Evolutionary conservation across 1,140 invertebrate genomes (phyloP).

Genomic region (Pogonognathellus flavescens): DNA sequence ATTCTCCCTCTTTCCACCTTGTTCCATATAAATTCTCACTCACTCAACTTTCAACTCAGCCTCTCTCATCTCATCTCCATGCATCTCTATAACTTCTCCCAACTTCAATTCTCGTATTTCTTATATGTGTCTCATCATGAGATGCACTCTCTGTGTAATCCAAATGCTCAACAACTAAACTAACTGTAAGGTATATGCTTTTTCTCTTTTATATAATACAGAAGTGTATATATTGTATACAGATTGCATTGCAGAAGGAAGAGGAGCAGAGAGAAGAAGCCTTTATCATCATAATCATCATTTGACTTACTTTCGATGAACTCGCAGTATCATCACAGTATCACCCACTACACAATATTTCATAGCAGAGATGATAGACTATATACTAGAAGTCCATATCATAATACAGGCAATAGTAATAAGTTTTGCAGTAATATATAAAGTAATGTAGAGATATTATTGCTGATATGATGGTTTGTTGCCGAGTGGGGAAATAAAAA

Average conservation of each 20-base stretch:
- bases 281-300: no score
- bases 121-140: not conserved
- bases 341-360: no score
- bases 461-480: no score
- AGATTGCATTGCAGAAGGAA: not conserved
- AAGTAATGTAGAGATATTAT: no score
- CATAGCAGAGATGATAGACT: no score
- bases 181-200: not conserved
- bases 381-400: no score
- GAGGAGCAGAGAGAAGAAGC: no score
- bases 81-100: not conserved
- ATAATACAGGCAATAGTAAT: no score
- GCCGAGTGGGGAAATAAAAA: no score
- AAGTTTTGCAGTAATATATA: no score
- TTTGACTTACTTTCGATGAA: no score
- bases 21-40: not conserved
- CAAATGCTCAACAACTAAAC: not conserved
- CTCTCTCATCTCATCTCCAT: not conserved
- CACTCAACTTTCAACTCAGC: conserved; percentile 11
- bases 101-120: conserved; percentile 8
- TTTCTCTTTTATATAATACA: not conserved
- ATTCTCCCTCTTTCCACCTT: not conserved
- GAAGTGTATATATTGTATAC: not conserved
- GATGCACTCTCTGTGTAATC: not conserved
- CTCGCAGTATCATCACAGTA: no score